These are phyloP conservation scores for Amblyraja radiata DNA, from an alignment of 2,797 vertebrate genomes.

Conservation along the genomic window DNA sequence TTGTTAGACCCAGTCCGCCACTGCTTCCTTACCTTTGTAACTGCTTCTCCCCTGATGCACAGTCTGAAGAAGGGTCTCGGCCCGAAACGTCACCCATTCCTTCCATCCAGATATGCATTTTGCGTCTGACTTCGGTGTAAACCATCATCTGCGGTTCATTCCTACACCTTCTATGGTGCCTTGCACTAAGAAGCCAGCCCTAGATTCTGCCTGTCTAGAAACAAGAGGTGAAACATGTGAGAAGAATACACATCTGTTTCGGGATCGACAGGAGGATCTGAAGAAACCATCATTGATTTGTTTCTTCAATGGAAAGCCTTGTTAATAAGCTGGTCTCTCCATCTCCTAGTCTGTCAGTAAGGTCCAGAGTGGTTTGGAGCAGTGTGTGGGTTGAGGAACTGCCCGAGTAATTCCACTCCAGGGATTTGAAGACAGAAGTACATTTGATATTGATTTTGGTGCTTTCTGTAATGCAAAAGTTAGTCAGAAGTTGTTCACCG, in stretches of 20 bases:
- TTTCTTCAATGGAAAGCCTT: neutral
- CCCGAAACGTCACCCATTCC: no score
- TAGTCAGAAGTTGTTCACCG: neutral
- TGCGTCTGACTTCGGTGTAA: no score
- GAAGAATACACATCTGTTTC: neutral
- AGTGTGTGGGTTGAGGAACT: neutral
- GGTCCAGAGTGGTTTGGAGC: neutral
- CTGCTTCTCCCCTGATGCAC: no score
- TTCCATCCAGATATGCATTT: no score
- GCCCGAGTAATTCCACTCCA: neutral
- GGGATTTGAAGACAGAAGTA: neutral
- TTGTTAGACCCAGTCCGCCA: no score
- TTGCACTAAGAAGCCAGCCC: no score
- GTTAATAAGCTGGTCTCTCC: neutral
- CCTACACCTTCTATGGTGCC: neutral
- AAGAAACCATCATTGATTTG: constrained; percentile 25
- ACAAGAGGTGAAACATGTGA: neutral
- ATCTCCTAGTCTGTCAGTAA: neutral
- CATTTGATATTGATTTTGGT: neutral
- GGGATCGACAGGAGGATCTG: constrained; percentile 10
- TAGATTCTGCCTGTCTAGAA: neutral
- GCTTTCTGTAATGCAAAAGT: neutral
- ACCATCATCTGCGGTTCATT: no score
- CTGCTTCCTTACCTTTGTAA: no score
- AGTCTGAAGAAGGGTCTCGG: no score